A percentile compares a stretch with the other conserved stretches of the same genome.
Evolutionary conservation across 1,140 invertebrate species (phyloP).

Genomic region (Drosophila suzukii): DNA sequence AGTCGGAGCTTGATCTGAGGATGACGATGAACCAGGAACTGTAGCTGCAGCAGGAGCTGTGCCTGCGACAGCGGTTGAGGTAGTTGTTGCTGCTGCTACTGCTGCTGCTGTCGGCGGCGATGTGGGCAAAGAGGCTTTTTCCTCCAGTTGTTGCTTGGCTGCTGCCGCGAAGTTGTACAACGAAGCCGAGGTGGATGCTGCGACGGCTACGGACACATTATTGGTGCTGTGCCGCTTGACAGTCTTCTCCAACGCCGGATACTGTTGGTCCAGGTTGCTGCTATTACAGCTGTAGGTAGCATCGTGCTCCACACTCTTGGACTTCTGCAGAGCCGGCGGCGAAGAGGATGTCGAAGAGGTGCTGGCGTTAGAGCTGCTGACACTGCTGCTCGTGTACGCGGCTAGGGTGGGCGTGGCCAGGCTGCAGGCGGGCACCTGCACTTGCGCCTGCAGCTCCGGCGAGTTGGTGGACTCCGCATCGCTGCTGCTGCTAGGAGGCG

Average conservation of each 20-base stretch:
- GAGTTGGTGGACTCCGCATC: constrained; percentile 39
- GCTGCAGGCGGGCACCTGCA: constrained; percentile 9
- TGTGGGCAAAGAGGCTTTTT: constrained; percentile 26
- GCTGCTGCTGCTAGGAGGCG: constrained; percentile 34
- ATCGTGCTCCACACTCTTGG: constrained; percentile 81
- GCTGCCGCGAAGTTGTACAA: constrained; percentile 74
- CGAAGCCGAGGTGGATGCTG: constrained; percentile 14
- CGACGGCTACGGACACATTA: constrained; percentile 52
- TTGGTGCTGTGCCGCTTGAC: constrained; percentile 80
- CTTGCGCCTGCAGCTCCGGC: constrained; percentile 29
- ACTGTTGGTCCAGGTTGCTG: constrained; percentile 80
- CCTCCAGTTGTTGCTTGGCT: constrained; percentile 54
- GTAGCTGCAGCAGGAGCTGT: background rate
- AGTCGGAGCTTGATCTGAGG: constrained; percentile 14
- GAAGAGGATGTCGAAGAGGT: constrained; percentile 14
- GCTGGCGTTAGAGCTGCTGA: constrained; percentile 1
- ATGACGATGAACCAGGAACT: constrained; percentile 6
- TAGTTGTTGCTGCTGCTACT: constrained; percentile 26
- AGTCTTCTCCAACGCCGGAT: constrained; percentile 83
- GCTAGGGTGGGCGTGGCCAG: constrained; percentile 5
- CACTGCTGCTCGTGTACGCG: constrained; percentile 3
- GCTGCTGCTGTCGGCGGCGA: constrained; percentile 3
- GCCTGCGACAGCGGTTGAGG: constrained; percentile 15
- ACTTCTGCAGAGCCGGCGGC: constrained; percentile 74
- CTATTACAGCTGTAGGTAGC: constrained; percentile 73